Base-by-base conservation (phyloP, 2,113 vertebrate genomes). In the Chascanopsetta lugubris region DNA sequence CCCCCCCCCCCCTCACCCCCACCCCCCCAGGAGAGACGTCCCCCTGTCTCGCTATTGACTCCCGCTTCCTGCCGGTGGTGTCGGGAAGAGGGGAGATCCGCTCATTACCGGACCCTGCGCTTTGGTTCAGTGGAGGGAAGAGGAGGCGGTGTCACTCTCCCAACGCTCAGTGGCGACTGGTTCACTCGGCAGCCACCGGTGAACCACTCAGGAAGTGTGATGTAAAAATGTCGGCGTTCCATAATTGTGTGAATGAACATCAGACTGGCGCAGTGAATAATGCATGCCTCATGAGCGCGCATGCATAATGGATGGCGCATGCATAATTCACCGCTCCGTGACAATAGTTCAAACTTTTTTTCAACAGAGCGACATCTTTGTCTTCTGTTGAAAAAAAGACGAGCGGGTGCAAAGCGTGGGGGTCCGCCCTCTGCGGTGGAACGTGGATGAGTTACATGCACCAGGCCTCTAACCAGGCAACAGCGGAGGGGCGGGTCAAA, bases 241-340 rank as follows among this genome's bases (percentile, higher is more conserved):
- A 47, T 75, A 75, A 84, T 74, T 79, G 69, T 69, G 48, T 62
- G 42, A 80, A 79, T 80, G 69, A 67, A 48, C 59, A 61, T 13
- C 50, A 29, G 54, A 61, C 29, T 58, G 53, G 48, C 63, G 56
- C 27, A 45, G 12, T 84, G 63, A 81, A 83, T 83, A 72, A 85
- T 83, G 77, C 61, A 84, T 77, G n/a, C n/a, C n/a, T 82, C 47
- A 64, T 62, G 71, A 61, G 64, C 57, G 57, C 34, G 30, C 42
- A 58, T 83, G 69, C 72, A 83, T 81, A 81, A 83, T 80, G 36
- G 72, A 77, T 45, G 20, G 6, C n/a, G n/a, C 15, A 61, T 86
- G 69, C 55, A 79, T 77, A 64, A 86, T 81, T 77, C 53, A 78
- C 7, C 4, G 18, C 34, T 27, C 49, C 46, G 61, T 61, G 15